A percentile compares a stretch with the other conserved stretches of the same genome.
Conservation (phyloP, 2,113 vertebrate species). For the Hyperopisus bebe region DNA sequence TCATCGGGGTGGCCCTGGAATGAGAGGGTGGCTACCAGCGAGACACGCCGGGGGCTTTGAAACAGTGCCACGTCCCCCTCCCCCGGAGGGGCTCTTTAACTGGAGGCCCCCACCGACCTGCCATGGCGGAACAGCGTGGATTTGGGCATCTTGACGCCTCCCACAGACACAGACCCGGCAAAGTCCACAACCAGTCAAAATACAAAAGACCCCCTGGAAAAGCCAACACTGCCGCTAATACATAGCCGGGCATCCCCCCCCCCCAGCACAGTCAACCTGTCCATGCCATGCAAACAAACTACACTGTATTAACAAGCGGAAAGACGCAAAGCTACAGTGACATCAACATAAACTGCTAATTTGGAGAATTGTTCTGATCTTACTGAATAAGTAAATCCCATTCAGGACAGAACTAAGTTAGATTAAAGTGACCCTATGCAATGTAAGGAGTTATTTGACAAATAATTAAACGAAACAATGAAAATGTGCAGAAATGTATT, state of each 20-base stretch:
- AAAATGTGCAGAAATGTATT: background rate
- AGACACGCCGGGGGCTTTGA: background rate
- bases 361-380: background rate
- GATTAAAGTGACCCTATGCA: background rate
- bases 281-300: background rate
- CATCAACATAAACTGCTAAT: background rate
- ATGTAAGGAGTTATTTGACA: background rate
- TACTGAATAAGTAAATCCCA: background rate
- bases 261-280: background rate
- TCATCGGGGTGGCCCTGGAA: background rate
- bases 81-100: background rate
- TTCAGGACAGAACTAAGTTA: background rate
- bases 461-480: background rate
- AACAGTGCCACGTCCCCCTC: background rate
- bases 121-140: background rate
- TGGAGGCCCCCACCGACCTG: background rate
- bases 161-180: background rate
- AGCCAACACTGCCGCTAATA: background rate
- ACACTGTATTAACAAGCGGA: background rate
- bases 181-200: background rate
- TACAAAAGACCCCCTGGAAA: background rate
- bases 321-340: background rate
- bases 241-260: background rate
- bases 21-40: background rate
- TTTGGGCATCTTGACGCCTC: background rate